A percentile compares a stretch with the other conserved stretches of the same genome.
Evolutionary conservation across 2,797 vertebrate species (phyloP).

Genomic region (Nasua narica): DNA sequence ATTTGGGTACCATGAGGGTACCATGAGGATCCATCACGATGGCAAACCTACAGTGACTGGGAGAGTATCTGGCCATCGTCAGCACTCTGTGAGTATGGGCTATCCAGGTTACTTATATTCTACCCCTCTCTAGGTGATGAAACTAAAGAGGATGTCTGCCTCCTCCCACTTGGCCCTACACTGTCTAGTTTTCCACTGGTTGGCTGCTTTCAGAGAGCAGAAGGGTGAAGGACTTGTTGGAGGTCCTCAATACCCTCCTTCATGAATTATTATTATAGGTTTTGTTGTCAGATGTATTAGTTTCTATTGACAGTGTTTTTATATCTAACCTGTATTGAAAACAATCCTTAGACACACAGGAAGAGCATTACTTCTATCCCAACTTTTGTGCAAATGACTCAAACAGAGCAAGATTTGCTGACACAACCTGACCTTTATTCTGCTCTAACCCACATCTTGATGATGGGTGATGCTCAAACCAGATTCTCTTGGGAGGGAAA

Average conservation of each 20-base stretch:
- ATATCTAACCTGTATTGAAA: not conserved
- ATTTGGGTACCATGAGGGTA: too few relatives aligned
- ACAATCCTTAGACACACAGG: not conserved
- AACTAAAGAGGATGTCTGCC: not conserved
- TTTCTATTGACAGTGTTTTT: not conserved
- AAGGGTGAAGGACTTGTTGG: not conserved
- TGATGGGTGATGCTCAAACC: not conserved
- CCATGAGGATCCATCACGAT: not conserved
- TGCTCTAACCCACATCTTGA: not conserved
- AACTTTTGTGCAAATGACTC: not conserved
- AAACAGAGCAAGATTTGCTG: not conserved
- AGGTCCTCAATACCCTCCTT: not conserved
- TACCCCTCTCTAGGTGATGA: not conserved
- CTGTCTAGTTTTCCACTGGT: not conserved
- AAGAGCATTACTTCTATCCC: not conserved
- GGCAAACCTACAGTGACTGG: accelerated
- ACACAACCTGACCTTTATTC: not conserved
- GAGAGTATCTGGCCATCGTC: too few relatives aligned
- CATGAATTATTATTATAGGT: not conserved
- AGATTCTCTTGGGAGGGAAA: not conserved
- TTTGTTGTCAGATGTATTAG: not conserved
- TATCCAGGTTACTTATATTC: not conserved
- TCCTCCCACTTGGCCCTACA: accelerated
- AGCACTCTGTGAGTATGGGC: not conserved
- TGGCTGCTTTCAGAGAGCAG: not conserved